Base-by-base conservation (phyloP, 2,888 invertebrate genomes). In the Eilema griseolum region DNA sequence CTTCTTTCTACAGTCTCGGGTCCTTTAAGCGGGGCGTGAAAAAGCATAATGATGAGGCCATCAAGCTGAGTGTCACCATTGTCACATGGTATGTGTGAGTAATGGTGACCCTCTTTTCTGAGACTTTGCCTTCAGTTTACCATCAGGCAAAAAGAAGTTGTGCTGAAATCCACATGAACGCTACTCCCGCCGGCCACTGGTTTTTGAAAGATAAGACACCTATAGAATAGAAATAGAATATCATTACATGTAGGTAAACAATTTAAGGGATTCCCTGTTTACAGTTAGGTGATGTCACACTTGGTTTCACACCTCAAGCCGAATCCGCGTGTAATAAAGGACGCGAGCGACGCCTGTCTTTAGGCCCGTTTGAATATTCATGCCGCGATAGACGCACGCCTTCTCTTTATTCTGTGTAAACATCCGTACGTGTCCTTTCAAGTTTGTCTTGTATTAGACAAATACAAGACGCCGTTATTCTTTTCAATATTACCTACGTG, bases 351-450 rank as follows among this genome's bases (percentile, higher is more conserved):
- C 61, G 74, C 69, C 65, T 78, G 76, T 78, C 75, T 82, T 80
- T 80, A 78, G 80, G 67, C 80, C 74, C 72, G 83, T 71, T 89
- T 93, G 93, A 93, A 93, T 93, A 93, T 93, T 93, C 92, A 93
- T 92, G 86, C 74, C 88, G 80, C 86, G 90, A 93, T 93, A 91
- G 90, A 89, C 89, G 85, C 83, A 86, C 86, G 86, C 87, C 88
- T 87, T 85, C 85, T 81, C 91, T 90, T 90, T 89, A 90, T 90
- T 90, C 89, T 87, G 82, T 89, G 92, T 90, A 92, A 93, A 92
- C 92, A 91, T 87, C 86, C 87, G 90, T 88, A 92, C 92, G 93
- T 93, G 92, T 91, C 90, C 83, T 86, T 86, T 86, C 86, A 83
- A 87, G 86, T 84, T 85, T 86, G 84, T 83, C 86, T 90, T 88